A percentile compares a stretch with the other conserved stretches of the same genome.
Conservation (phyloP, 2,888 invertebrate genomes). For the Lymantria monacha region DNA sequence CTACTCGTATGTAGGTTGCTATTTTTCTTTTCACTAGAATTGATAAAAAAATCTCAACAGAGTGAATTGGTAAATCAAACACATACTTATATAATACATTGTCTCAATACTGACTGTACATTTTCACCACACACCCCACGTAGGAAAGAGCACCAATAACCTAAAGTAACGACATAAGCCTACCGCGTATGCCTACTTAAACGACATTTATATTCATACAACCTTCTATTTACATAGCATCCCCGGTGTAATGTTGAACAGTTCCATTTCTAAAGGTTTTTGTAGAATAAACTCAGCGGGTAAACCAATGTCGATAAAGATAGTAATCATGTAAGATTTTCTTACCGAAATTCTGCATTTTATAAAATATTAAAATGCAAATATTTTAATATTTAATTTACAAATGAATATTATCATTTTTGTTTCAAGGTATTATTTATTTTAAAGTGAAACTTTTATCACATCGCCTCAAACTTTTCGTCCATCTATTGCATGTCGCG, state of each 20-base stretch:
- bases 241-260: conserved; percentile 61
- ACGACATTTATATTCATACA: conserved; percentile 79
- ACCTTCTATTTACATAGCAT: conserved; percentile 76
- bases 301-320: conserved; percentile 37
- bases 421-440: no score
- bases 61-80: no score
- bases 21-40: no score
- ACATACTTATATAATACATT: not conserved
- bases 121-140: conserved; percentile 17
- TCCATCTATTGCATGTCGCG: no score
- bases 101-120: conserved; percentile 2
- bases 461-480: no score
- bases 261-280: conserved; percentile 52
- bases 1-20: no score
- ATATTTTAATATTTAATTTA: not conserved
- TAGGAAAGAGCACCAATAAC: conserved; percentile 36
- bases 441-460: no score
- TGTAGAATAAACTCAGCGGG: conserved; percentile 36
- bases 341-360: conserved; percentile 1
- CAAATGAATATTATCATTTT: no score
- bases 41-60: no score
- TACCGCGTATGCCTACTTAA: conserved; percentile 66
- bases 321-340: conserved; percentile 30
- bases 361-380: conserved; percentile 10
- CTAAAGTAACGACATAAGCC: conserved; percentile 40